Percentiles rank a stretch among this genome's conserved stretches.
phyloP scores from a whole-genome alignment of 2,888 invertebrate genomes.

The Julus scanicus region DNA sequence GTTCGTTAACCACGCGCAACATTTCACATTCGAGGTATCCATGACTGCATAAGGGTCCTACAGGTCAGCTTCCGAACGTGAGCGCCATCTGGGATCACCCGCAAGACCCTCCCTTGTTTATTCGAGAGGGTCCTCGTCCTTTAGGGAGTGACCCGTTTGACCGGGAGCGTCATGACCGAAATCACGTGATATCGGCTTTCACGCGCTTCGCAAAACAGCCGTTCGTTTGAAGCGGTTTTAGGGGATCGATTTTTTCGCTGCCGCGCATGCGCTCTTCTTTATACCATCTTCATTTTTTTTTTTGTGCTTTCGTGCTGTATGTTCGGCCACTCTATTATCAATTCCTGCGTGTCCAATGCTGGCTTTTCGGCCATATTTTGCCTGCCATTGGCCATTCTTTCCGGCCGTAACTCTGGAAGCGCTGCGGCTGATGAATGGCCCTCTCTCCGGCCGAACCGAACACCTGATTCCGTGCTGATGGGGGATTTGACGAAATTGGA shows the following conservation, averaged over 20 bases:
- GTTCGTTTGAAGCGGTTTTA: not conserved
- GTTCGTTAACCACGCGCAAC: not conserved
- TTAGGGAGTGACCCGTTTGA: constrained; percentile 20
- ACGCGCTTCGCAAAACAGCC: not conserved
- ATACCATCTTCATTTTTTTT: too few relatives aligned
- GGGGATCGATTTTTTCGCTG: not conserved
- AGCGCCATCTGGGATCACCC: not conserved
- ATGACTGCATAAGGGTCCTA: not conserved
- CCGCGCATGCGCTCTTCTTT: not conserved
- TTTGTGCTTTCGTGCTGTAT: not conserved
- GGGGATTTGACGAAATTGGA: constrained; percentile 9
- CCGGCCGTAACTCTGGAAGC: not conserved
- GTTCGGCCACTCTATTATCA: not conserved
- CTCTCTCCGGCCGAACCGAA: too few relatives aligned
- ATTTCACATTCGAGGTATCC: not conserved
- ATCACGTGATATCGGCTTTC: constrained; percentile 10
- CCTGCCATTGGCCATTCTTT: not conserved
- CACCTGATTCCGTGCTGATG: not conserved
- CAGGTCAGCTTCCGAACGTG: not conserved
- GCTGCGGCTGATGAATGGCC: not conserved
- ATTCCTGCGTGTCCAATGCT: not conserved
- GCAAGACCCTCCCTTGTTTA: not conserved
- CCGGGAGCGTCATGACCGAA: not conserved
- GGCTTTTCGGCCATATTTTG: constrained; percentile 7
- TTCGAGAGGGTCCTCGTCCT: not conserved